Evolutionary conservation across 2,797 vertebrate genomes (phyloP).

Genomic region (Cyprinodon diabolis): DNA sequence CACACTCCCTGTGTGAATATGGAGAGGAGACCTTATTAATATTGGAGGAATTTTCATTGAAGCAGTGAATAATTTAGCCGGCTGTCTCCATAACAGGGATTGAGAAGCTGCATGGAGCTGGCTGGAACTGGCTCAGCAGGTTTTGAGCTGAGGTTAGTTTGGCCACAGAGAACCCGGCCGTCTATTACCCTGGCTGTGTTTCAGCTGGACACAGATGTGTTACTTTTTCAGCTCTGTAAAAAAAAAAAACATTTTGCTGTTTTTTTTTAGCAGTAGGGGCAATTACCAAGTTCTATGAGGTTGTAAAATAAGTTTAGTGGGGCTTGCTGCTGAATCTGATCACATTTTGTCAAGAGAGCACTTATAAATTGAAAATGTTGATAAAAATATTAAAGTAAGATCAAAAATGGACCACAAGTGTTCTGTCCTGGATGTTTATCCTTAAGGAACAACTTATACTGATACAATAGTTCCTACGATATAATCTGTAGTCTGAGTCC

Average conservation of each 20-base stretch:
- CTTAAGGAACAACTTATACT: slow-evolving; percentile 47
- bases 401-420: slow-evolving; percentile 60
- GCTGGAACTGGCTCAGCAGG: slow-evolving; percentile 50
- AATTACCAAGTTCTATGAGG: background rate
- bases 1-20: slow-evolving; percentile 11
- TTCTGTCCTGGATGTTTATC: slow-evolving; percentile 47
- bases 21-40: slow-evolving; percentile 41
- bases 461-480: slow-evolving; percentile 14
- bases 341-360: slow-evolving; percentile 45
- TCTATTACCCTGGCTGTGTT: slow-evolving; percentile 12
- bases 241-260: background rate
- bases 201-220: slow-evolving; percentile 34
- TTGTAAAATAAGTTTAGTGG: background rate
- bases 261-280: slow-evolving; percentile 12
- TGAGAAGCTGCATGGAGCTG: slow-evolving; percentile 35
- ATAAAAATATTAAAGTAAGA: slow-evolving; percentile 67
- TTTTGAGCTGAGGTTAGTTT: slow-evolving; percentile 46
- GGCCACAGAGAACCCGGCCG: slow-evolving; percentile 3
- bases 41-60: slow-evolving; percentile 53
- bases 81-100: slow-evolving; percentile 58
- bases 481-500: background rate
- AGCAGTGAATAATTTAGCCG: slow-evolving; percentile 60
- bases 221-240: slow-evolving; percentile 10
- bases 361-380: slow-evolving; percentile 56
- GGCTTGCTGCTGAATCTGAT: slow-evolving; percentile 8